Evolutionary conservation across 2,113 vertebrate genomes (phyloP).

Genomic region (Poicephalus meyeri): DNA sequence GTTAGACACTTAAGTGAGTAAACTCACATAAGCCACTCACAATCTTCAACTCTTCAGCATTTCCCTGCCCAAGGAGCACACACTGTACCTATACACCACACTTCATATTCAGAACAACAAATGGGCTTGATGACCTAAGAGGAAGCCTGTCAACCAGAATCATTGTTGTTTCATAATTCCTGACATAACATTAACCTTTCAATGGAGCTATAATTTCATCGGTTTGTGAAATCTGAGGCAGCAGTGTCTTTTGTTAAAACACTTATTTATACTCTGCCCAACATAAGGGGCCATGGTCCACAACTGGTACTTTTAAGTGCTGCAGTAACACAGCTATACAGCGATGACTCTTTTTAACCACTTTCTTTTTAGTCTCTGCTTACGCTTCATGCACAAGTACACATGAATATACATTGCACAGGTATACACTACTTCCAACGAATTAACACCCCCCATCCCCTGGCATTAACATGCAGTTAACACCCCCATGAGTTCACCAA

Average conservation of each 20-base stretch:
- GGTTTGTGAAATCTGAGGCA: slow-evolving; percentile 15
- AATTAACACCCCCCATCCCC: neutral
- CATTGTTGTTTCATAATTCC: slow-evolving; percentile 12
- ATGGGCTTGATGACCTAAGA: neutral
- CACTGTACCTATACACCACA: neutral
- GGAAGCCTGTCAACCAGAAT: slow-evolving; percentile 8
- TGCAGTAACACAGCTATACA: neutral
- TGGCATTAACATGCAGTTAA: neutral
- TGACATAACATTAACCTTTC: neutral
- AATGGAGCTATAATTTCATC: slow-evolving; percentile 16
- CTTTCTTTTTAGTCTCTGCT: neutral
- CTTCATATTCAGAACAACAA: neutral
- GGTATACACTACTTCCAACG: neutral
- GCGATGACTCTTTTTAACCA: neutral
- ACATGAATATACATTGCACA: neutral
- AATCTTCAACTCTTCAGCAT: neutral
- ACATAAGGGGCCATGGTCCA: neutral
- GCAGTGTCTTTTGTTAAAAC: neutral
- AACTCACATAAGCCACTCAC: neutral
- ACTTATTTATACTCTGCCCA: slow-evolving; percentile 32
- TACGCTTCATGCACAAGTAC: neutral
- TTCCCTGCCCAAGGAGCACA: neutral
- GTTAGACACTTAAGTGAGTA: neutral
- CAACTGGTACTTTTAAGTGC: neutral
- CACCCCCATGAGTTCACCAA: neutral